Evolutionary conservation across 1,140 invertebrate genomes (phyloP).

Genomic region (Megathymus violae): DNA sequence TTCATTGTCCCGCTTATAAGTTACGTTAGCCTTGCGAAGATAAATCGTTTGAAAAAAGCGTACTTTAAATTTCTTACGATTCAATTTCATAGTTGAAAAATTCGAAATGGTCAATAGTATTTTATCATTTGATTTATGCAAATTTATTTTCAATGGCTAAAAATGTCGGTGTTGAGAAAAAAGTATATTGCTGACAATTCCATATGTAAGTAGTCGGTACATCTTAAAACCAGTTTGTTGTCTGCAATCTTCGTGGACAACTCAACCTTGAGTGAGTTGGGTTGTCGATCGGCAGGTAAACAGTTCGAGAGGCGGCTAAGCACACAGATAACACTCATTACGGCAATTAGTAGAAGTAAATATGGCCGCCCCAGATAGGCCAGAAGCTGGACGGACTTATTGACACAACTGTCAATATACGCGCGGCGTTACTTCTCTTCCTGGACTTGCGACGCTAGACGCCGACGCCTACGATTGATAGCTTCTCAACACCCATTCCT

Average conservation of each 20-base stretch:
- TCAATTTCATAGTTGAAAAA: background rate
- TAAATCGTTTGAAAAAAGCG: slow-evolving; percentile 23
- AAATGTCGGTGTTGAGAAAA: background rate
- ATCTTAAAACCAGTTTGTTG: slow-evolving; percentile 36
- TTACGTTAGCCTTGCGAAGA: slow-evolving; percentile 6
- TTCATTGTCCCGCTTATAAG: slow-evolving; percentile 25
- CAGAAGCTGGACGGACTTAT: slow-evolving; percentile 35
- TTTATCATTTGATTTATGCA: no score
- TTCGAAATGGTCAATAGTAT: background rate
- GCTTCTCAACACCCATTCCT: slow-evolving; percentile 25
- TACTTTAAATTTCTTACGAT: no score
- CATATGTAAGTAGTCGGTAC: slow-evolving; percentile 21
- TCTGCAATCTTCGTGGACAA: slow-evolving; percentile 46
- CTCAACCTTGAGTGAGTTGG: slow-evolving; percentile 58
- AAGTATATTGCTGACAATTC: background rate
- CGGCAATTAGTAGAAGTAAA: slow-evolving; percentile 76
- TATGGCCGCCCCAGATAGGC: slow-evolving; percentile 63
- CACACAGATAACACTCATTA: slow-evolving; percentile 75
- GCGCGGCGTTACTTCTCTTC: slow-evolving; percentile 3
- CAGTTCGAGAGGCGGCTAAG: slow-evolving; percentile 63
- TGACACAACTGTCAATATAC: slow-evolving; percentile 41
- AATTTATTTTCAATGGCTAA: background rate
- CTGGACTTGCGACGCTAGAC: background rate
- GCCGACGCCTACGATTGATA: slow-evolving; percentile 22
- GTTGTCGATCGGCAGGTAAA: slow-evolving; percentile 69